phyloP scores from a whole-genome alignment of 2,888 invertebrate species.

The Ectropis crepuscularia region DNA sequence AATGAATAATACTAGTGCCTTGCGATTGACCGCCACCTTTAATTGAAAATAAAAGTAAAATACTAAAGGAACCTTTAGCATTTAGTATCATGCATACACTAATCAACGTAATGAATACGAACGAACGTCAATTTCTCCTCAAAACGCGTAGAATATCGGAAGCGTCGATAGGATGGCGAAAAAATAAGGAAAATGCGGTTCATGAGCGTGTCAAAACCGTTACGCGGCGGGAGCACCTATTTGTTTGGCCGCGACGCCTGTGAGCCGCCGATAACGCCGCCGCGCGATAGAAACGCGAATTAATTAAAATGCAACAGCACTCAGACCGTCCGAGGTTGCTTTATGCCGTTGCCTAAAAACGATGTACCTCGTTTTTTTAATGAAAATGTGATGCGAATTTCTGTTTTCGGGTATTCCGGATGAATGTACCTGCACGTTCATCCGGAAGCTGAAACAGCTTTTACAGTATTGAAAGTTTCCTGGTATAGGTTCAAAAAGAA shows the following conservation, averaged over 20 bases:
- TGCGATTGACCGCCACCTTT: too few relatives aligned
- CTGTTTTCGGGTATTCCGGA: slow-evolving; percentile 37
- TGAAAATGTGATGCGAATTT: slow-evolving; percentile 51
- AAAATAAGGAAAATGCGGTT: slow-evolving; percentile 60
- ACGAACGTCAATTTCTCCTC: slow-evolving; percentile 28
- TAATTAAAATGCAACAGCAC: slow-evolving; percentile 84
- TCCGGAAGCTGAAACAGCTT: slow-evolving; percentile 2
- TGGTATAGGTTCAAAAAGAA: neutral
- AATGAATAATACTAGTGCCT: too few relatives aligned
- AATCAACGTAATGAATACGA: slow-evolving; percentile 8
- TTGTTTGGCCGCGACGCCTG: slow-evolving; percentile 79
- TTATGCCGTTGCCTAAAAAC: slow-evolving; percentile 59
- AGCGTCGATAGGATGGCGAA: slow-evolving; percentile 27
- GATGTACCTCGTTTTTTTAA: slow-evolving; percentile 36
- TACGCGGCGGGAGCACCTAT: slow-evolving; percentile 69
- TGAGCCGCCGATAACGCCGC: slow-evolving; percentile 74
- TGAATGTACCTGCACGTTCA: slow-evolving; percentile 1
- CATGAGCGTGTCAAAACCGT: slow-evolving; percentile 72
- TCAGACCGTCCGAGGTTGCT: slow-evolving; percentile 75
- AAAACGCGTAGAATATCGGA: slow-evolving; percentile 38
- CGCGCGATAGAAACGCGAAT: slow-evolving; percentile 83
- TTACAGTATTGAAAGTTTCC: slow-evolving; percentile 4
- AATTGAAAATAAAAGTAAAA: too few relatives aligned
- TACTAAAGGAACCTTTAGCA: too few relatives aligned
- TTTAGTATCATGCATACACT: neutral